These are phyloP conservation scores for Halcyon chelicuti DNA, from an alignment of 2,797 vertebrate species.

Conservation along the genomic window DNA sequence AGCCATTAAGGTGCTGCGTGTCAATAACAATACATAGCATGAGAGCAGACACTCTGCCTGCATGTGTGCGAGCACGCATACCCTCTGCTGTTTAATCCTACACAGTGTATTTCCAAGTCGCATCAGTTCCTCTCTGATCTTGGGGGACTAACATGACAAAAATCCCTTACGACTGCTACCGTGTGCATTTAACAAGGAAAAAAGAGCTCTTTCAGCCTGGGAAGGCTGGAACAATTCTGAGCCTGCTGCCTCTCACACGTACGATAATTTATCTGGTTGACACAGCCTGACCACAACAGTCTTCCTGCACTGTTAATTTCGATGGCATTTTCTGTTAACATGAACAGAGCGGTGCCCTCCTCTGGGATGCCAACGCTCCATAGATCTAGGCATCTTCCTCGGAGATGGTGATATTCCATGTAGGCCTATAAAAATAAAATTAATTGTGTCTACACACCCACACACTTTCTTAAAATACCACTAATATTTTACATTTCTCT, in stretches of 20 bases:
- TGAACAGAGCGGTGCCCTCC: background rate
- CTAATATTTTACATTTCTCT: slow-evolving; percentile 64
- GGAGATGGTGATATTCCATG: slow-evolving; percentile 3
- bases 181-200: background rate
- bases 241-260: background rate
- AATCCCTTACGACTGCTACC: background rate
- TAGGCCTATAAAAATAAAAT: slow-evolving; percentile 61
- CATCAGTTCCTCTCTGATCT: slow-evolving; percentile 27
- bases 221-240: background rate
- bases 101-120: background rate
- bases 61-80: background rate
- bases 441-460: slow-evolving; percentile 69
- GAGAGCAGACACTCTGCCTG: slow-evolving; percentile 30
- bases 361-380: background rate
- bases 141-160: slow-evolving; percentile 38
- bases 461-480: slow-evolving; percentile 53
- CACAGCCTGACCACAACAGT: slow-evolving; percentile 25
- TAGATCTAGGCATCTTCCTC: background rate
- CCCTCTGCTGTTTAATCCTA: slow-evolving; percentile 48
- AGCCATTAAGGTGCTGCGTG: slow-evolving; percentile 61
- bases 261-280: background rate
- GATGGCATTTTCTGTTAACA: slow-evolving; percentile 16
- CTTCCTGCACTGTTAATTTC: slow-evolving; percentile 28
- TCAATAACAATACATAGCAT: slow-evolving; percentile 52
- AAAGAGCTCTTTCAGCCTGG: background rate